Percentiles rank a stretch among this genome's conserved stretches.
Conservation (phyloP, 2,113 vertebrate species). For the Pan troglodytes region DNA sequence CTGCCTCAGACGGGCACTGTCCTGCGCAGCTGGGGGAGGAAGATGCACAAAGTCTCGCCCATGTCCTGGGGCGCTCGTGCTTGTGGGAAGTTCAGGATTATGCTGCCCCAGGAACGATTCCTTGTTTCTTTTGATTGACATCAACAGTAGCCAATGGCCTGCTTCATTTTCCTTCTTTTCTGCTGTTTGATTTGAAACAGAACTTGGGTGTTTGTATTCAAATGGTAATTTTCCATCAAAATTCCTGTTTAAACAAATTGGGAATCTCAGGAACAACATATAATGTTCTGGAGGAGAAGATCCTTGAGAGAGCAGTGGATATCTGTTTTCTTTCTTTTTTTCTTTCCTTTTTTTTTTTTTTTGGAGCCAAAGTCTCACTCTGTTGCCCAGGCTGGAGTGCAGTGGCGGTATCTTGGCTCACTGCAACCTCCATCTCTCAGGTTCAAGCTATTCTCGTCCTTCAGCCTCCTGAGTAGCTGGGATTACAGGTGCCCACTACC, state of each 20-base stretch:
- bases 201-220: not conserved
- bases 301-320: not conserved
- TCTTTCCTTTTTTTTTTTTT: no score
- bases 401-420: no score
- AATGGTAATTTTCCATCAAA: not conserved
- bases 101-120: not conserved
- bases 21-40: not conserved
- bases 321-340: not conserved
- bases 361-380: no score
- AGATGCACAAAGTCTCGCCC: no score
- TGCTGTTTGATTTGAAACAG: not conserved
- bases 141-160: fast-evolving
- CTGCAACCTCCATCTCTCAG: no score
- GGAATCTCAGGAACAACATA: not conserved
- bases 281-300: not conserved
- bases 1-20: fast-evolving
- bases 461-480: no score
- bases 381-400: no score
- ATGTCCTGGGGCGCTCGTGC: fast-evolving
- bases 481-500: no score
- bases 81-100: fast-evolving
- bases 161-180: not conserved
- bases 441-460: no score
- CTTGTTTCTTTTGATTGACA: fast-evolving
- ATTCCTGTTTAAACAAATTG: not conserved